Evolutionary conservation across 2,888 invertebrate genomes (phyloP).

Genomic region (Seira musarum): DNA sequence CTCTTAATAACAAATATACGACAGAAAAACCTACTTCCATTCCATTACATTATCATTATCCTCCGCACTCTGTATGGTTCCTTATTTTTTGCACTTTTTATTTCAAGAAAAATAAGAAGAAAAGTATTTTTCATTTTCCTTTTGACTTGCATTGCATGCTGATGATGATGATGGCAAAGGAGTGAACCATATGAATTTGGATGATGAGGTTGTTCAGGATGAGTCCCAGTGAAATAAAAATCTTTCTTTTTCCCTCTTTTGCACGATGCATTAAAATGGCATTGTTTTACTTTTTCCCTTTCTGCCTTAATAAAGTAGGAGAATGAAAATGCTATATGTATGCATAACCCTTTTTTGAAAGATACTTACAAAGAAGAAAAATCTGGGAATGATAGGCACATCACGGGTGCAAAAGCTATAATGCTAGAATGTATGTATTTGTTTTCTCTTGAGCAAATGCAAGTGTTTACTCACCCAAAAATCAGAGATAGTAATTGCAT

Average conservation of each 20-base stretch:
- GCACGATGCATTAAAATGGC: neutral
- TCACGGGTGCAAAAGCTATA: too few relatives aligned
- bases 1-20: conserved; percentile 67
- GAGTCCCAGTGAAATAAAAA: neutral
- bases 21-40: conserved; percentile 58
- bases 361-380: too few relatives aligned
- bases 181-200: neutral
- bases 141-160: too few relatives aligned
- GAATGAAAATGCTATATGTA: neutral
- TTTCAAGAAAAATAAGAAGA: neutral
- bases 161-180: neutral
- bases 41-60: conserved; percentile 93
- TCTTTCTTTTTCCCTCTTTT: neutral
- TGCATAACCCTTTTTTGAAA: neutral
- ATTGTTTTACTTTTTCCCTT: neutral
- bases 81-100: neutral
- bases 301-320: too few relatives aligned
- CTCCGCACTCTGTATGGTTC: conserved; percentile 71
- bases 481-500: neutral
- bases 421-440: too few relatives aligned
- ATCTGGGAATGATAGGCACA: neutral
- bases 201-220: neutral
- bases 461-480: neutral
- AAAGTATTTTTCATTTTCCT: neutral
- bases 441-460: neutral